Evolutionary conservation across 2,113 vertebrate genomes (phyloP), one percentile per base, ranked within the genome.

Genomic region (Emberiza fucata): DNA sequence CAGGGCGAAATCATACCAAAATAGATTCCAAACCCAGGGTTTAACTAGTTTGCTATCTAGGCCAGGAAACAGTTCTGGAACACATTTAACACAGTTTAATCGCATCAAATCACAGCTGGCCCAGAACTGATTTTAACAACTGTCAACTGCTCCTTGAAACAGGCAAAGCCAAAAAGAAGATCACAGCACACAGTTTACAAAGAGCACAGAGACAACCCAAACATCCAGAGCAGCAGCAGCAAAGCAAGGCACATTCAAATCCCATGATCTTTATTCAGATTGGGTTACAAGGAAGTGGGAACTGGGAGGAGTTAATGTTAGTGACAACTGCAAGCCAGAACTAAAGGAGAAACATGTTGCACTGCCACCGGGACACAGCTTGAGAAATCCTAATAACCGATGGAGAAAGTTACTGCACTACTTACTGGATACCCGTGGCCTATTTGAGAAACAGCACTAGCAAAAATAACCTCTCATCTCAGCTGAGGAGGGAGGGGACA

Each of bases 91-190:
- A 96, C 89, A 95, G 73, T 92, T 96, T 93, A 95, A 94, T 92
- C 21, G 22, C 86, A 95, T 94, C 93, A 68, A 93, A 90, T 96
- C 85, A 83, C 48, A 73, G 81, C 48, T 92, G 92, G 93, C 90
- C 90, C 92, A 94, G 93, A 96, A 95, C 72, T 18, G 82, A 95
- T 94, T 95, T 93, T 95, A 96, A 96, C 92, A 96, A 96, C 95
- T 85, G 93, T 92, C 87, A 95, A 94, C 60, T 86, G 87, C 76
- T 88, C 76, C 86, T 51, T 60, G 65, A 68, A 91, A 85, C 50
- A 88, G 75, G 60, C 54, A 81, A 94, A 95, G 85, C 91, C 84
- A 87, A 91, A 76, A 88, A 61, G 4, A 87, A 82, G 79, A 82
- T 44, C 68, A 14, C 13, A 5, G 75, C 2, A 0, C 8, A 59